phyloP scores from a whole-genome alignment of 1,140 invertebrate genomes.

The Cryptotermes secundus region DNA sequence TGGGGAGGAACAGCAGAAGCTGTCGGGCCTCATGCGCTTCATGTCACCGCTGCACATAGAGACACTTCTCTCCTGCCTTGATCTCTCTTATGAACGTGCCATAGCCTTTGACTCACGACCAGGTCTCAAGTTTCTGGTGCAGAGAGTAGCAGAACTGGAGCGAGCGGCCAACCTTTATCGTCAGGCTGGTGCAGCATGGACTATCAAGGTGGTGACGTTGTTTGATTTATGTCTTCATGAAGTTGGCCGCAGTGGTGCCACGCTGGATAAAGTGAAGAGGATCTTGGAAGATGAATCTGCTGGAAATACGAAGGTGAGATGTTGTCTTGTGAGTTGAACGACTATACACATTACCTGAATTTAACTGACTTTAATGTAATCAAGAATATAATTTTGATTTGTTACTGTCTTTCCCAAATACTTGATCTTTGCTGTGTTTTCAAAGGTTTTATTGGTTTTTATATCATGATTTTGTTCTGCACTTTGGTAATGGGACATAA shows the following conservation, averaged over 20 bases:
- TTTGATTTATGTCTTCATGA: constrained; percentile 76
- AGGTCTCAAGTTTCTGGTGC: constrained; percentile 88
- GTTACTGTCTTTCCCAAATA: no score
- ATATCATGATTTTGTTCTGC: no score
- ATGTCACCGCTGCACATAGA: constrained; percentile 58
- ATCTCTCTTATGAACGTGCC: constrained; percentile 76
- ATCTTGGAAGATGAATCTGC: constrained; percentile 58
- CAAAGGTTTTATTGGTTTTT: no score
- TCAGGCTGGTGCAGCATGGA: constrained; percentile 88
- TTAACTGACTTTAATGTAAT: no score
- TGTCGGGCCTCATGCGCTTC: constrained; percentile 50
- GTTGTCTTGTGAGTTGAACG: no score
- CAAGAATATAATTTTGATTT: no score
- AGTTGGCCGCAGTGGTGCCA: constrained; percentile 58
- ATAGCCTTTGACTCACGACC: constrained; percentile 85
- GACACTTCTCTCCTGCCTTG: constrained; percentile 73
- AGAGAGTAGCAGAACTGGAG: constrained; percentile 86
- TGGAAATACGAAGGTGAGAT: background rate
- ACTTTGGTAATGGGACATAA: no score
- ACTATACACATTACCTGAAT: no score
- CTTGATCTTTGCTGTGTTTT: no score
- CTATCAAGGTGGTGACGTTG: constrained; percentile 82
- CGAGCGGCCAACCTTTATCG: constrained; percentile 89
- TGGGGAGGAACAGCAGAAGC: constrained; percentile 25
- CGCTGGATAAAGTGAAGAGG: constrained; percentile 62